These are phyloP conservation scores for Pachyseris speciosa DNA, from an alignment of 64 coral and sea anemone genomes.

Conservation along the genomic window DNA sequence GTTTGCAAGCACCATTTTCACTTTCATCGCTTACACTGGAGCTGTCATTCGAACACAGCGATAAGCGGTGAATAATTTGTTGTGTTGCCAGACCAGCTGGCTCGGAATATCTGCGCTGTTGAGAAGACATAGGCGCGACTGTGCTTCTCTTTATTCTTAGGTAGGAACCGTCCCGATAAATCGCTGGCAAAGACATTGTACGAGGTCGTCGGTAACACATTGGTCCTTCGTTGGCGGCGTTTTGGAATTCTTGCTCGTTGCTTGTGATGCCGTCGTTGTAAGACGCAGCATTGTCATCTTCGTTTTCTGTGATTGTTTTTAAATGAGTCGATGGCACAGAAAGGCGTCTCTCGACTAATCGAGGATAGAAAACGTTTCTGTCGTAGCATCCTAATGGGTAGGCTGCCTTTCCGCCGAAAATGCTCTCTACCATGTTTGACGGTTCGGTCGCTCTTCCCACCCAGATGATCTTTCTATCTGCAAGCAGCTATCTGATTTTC, in stretches of 20 bases:
- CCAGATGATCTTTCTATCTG: conserved; percentile 22
- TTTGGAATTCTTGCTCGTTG: background rate
- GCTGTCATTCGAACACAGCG: conserved; percentile 1
- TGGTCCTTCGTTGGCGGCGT: background rate
- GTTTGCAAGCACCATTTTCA: conserved; percentile 8
- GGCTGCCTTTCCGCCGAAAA: background rate
- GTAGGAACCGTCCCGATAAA: conserved; percentile 43
- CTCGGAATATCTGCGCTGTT: conserved; percentile 45
- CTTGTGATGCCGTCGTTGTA: background rate
- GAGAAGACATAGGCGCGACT: background rate
- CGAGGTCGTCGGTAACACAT: conserved; percentile 9
- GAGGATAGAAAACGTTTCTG: background rate
- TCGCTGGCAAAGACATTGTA: conserved; percentile 34
- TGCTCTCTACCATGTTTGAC: conserved; percentile 28
- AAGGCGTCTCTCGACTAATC: conserved; percentile 1
- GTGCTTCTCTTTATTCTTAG: background rate
- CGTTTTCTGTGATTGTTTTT: conserved; percentile 34
- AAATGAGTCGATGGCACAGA: conserved; percentile 21
- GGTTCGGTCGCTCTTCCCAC: background rate
- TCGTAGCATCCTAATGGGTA: background rate
- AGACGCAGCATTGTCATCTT: background rate
- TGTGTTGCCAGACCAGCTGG: conserved; percentile 2
- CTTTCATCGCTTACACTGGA: conserved; percentile 18
- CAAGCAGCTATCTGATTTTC: conserved; percentile 6
- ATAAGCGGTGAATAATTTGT: conserved; percentile 36